phyloP scores from a whole-genome alignment of 2,888 invertebrate species.

The Willowsia nigromaculata region DNA sequence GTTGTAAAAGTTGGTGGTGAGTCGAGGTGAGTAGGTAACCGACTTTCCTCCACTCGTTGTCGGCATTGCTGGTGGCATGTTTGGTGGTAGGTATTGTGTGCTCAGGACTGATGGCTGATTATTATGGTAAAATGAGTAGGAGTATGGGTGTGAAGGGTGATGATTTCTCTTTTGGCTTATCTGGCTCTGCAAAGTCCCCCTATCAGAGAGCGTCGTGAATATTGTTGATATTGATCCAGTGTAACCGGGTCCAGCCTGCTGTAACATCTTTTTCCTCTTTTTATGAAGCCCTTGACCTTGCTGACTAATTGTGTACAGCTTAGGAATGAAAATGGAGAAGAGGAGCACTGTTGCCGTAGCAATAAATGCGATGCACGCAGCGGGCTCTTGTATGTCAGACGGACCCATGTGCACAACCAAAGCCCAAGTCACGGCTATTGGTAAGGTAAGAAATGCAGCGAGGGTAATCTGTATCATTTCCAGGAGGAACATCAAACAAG shows the following conservation, averaged over 20 bases:
- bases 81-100: conserved; percentile 68
- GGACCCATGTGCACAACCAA: conserved; percentile 78
- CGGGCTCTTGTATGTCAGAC: conserved; percentile 79
- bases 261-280: conserved; percentile 79
- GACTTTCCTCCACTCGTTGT: conserved; percentile 74
- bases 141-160: conserved; percentile 56
- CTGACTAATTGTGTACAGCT: conserved; percentile 79
- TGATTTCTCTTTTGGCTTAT: conserved; percentile 77
- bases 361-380: conserved; percentile 79
- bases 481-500: neutral
- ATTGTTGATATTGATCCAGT: conserved; percentile 79
- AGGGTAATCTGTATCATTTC: conserved; percentile 79
- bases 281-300: conserved; percentile 78
- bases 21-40: conserved; percentile 78
- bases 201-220: conserved; percentile 79
- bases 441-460: conserved; percentile 79
- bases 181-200: conserved; percentile 77
- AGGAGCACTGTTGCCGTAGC: conserved; percentile 79
- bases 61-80: conserved; percentile 72
- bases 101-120: conserved; percentile 68
- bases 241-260: conserved; percentile 78
- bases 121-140: conserved; percentile 67
- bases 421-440: conserved; percentile 79
- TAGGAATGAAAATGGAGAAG: conserved; percentile 80
- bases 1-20: conserved; percentile 78